phyloP scores from a whole-genome alignment of 2,113 vertebrate species.

The Phalacrocorax brasilianus region DNA sequence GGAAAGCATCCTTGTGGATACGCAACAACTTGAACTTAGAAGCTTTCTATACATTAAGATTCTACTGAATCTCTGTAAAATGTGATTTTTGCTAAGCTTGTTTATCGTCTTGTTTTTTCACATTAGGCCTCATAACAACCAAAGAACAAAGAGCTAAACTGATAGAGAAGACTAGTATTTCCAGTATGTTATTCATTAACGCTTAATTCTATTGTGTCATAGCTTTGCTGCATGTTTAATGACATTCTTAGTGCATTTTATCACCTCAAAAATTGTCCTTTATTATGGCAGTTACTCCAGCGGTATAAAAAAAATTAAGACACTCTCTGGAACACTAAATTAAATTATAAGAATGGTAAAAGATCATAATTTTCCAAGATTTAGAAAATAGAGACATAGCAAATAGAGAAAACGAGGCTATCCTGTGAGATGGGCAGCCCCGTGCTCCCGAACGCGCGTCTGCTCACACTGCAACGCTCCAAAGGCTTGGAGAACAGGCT shows the following conservation, averaged over 20 bases:
- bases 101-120: constrained; percentile 12
- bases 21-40: background rate
- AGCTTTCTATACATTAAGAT: background rate
- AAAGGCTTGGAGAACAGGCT: fast-evolving
- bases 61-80: background rate
- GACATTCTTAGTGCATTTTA: constrained; percentile 8
- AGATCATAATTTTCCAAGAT: constrained; percentile 1
- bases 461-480: background rate
- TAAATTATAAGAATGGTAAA: background rate
- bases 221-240: constrained; percentile 40
- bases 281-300: constrained; percentile 40
- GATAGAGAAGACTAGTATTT: constrained; percentile 28
- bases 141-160: constrained; percentile 30
- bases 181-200: constrained; percentile 34
- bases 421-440: background rate
- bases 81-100: background rate
- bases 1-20: background rate
- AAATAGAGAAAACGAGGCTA: background rate
- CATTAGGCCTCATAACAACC: background rate
- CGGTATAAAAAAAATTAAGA: constrained; percentile 36
- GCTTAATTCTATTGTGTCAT: constrained; percentile 1
- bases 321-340: constrained; percentile 17
- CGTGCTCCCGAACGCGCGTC: background rate
- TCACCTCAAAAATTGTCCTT: constrained; percentile 52
- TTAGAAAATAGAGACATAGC: background rate